Evolutionary conservation across 2,113 vertebrate genomes (phyloP), one percentile per base, ranked within the genome.

Genomic region (Rhegmatorhina hoffmannsi): DNA sequence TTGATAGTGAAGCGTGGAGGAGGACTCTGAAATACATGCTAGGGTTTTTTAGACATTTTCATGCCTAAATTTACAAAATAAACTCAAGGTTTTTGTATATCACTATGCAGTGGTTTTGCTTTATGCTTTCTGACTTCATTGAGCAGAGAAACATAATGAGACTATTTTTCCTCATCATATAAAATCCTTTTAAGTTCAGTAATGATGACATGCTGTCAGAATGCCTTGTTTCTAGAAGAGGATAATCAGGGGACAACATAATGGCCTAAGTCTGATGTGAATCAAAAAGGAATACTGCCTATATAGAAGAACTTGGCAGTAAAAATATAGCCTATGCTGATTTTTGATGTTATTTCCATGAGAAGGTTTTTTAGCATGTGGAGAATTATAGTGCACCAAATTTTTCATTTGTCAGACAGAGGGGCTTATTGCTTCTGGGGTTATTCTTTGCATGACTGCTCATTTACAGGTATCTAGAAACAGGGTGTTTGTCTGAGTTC

Each of bases 221-320:
- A 89, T 79, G 34, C 84, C 88, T 58, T 87, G 56, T 79, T 95
- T 95, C 63, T 36, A 56, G 66, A 56, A 80, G 29, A 84, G 24
- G 16, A n/a, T 86, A 89, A 59, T 92, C 47, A 44, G 56, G 64
- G 60, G 26, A 76, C 69, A 89, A 13, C 40, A 55, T 49, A 66
- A 49, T 69, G 66, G 29, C 66, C 58, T 74, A 72, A 73, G n/a
- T 72, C 89, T 69, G 31, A n/a, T 53, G 40, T 60, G 75, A 96
- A 84, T 93, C 91, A 90, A 79, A 90, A 77, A 74, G 43, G 25
- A 95, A 73, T 84, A 79, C 36, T 56, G 66, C 47, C n/a, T 90
- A 28, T 90, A 28, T 10, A 58, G 79, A 67, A 77, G 24, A 88
- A 80, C 43, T 44, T 93, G 73, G 74, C 81, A 83, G 43, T 82